Conservation (phyloP, 2,113 vertebrate species). For the Sialia sialis region DNA sequence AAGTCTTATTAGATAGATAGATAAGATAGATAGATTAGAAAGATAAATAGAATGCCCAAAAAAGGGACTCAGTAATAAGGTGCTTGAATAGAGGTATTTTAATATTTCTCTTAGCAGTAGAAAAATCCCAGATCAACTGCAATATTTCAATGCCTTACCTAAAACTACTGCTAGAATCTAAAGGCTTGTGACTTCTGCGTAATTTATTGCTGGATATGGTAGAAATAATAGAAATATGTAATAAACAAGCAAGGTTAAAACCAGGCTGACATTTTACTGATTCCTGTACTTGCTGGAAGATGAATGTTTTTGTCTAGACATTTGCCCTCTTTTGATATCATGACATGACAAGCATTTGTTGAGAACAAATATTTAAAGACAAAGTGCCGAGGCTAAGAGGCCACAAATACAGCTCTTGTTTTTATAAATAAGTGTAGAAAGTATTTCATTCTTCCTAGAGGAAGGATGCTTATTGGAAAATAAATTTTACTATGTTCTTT, state of each 20-base stretch:
- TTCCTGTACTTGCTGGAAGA: neutral
- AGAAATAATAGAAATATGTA: neutral
- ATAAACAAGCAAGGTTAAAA: neutral
- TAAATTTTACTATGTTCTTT: neutral
- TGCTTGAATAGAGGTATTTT: neutral
- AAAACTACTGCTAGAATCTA: neutral
- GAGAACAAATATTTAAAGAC: neutral
- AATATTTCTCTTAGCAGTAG: neutral
- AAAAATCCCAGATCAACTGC: neutral
- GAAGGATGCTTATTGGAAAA: neutral
- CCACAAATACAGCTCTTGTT: neutral
- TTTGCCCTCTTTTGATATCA: neutral
- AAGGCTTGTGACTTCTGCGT: neutral
- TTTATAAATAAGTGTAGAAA: neutral
- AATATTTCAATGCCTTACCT: neutral
- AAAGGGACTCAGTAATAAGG: fast-evolving
- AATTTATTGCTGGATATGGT: neutral
- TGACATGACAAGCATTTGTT: neutral
- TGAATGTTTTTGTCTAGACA: neutral
- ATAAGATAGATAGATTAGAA: neutral
- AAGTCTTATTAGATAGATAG: neutral
- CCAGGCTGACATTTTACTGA: neutral
- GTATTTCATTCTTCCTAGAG: neutral
- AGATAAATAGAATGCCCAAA: neutral
- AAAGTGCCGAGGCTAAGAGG: neutral